Evolutionary conservation across 2,888 invertebrate genomes (phyloP), one percentile per base, ranked within the genome.

Genomic region (Cartodere bifasciata): DNA sequence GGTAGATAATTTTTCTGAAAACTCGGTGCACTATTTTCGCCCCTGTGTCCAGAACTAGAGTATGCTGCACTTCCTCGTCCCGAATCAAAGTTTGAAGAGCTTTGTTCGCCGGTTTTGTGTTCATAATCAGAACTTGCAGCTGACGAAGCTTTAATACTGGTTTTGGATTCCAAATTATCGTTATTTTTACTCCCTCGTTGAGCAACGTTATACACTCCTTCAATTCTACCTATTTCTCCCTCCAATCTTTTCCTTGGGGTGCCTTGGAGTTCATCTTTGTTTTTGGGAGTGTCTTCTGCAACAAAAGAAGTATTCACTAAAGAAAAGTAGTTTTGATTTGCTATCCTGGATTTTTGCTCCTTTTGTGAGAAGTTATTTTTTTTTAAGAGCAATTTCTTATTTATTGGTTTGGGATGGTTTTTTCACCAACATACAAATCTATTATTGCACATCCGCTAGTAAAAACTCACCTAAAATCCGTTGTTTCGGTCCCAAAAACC

Each of bases 21-120:
- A 7, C n/a, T 20, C 26, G 24, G 17, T 28, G 27, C 26, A 14
- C 28, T 32, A 27, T 32, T 29, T 44, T 74, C 74, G 2, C 67
- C 70, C 22, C 68, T 70, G 1, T 70, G 67, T 44, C 72, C 71
- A 17, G 58, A 47, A 4, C 64, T 56, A 21, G 80, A 80, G 56
- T 81, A 81, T 24, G 80, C 79, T 4, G 80, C 81, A 51, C 81
- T 81, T n/a, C 82, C 82, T 41, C 82, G 64, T 11, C 82, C 82
- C 1, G 81, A 82, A 56, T 83, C 82, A 13, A 78, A 78, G 51
- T 81, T 80, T 1, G 79, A 80, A 1, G 66, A 67, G 7, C 76
- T 77, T 41, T 76, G 77, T 3, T 78, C 77, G 4, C 78, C 77
- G 28, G 76, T 69, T 55, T 80, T 81, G n/a, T n/a, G n/a, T 52